These are phyloP conservation scores for Pyrgilauda ruficollis DNA, from an alignment of 2,113 vertebrate species.

Conservation along the genomic window DNA sequence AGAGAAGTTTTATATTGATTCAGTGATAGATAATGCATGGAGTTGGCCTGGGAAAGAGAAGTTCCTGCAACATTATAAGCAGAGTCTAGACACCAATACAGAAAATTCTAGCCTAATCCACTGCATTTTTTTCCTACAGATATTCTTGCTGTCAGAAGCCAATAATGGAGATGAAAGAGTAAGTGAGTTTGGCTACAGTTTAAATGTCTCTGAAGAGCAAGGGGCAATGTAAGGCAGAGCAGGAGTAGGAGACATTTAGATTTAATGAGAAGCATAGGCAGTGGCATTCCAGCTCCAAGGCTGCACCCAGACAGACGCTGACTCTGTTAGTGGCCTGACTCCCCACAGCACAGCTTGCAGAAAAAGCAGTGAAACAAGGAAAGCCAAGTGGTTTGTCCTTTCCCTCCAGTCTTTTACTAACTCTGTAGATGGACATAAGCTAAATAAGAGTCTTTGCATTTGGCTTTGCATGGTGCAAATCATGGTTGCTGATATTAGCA, in stretches of 20 bases:
- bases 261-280: background rate
- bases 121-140: background rate
- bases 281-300: background rate
- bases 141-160: background rate
- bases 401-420: background rate
- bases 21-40: background rate
- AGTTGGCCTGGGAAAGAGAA: background rate
- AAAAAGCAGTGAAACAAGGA: background rate
- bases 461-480: background rate
- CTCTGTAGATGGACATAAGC: background rate
- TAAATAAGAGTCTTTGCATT: background rate
- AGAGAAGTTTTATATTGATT: background rate
- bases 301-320: rapidly evolving
- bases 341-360: background rate
- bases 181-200: background rate
- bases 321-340: background rate
- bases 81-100: background rate
- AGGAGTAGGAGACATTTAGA: background rate
- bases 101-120: background rate
- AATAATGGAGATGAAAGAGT: background rate
- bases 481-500: background rate
- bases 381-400: background rate
- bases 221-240: background rate
- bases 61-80: background rate
- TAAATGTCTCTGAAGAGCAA: background rate